Evolutionary conservation across 2,888 invertebrate species (phyloP).

Genomic region (Hyalella azteca): DNA sequence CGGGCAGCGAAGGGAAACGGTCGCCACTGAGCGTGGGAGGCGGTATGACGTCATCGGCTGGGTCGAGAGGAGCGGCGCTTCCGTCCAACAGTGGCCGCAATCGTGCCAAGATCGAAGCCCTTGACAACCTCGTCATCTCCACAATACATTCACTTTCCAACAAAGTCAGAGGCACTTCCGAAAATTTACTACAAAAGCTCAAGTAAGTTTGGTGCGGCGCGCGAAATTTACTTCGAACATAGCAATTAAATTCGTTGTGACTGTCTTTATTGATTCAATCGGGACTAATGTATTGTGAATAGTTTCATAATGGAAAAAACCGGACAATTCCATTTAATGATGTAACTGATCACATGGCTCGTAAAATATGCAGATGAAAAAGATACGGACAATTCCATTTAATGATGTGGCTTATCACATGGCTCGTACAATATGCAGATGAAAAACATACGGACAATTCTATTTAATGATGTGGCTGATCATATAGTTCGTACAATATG

Average conservation of each 20-base stretch:
- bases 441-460: too few species aligned
- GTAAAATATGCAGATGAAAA: too few species aligned
- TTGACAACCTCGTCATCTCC: conserved; percentile 67
- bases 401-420: too few species aligned
- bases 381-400: too few species aligned
- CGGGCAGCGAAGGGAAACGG: conserved; percentile 56
- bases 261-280: too few species aligned
- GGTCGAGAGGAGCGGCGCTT: not conserved
- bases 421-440: too few species aligned
- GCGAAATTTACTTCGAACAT: not conserved
- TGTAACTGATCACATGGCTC: too few species aligned
- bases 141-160: conserved; percentile 67
- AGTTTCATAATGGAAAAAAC: too few species aligned
- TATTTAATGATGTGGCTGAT: too few species aligned
- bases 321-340: too few species aligned
- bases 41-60: conserved; percentile 41
- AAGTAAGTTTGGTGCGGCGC: conserved; percentile 62
- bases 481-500: too few species aligned
- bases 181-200: conserved; percentile 65
- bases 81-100: conserved; percentile 32
- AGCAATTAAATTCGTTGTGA: not conserved
- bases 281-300: too few species aligned
- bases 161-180: conserved; percentile 65
- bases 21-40: conserved; percentile 48
- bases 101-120: conserved; percentile 60